Evolutionary conservation across 2,888 invertebrate species (phyloP).

Genomic region (Agonum fuliginosum): DNA sequence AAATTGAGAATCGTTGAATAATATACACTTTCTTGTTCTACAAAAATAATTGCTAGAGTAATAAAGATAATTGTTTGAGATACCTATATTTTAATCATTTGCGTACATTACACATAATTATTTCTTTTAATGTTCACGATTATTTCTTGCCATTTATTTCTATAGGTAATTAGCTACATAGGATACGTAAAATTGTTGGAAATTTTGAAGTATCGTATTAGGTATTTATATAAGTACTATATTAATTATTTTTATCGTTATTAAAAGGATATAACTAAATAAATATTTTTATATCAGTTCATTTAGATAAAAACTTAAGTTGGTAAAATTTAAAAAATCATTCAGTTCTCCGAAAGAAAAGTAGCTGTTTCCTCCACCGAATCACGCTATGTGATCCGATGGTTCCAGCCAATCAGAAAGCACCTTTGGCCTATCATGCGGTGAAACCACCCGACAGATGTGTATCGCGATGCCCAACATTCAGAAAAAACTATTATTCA

Average conservation of each 20-base stretch:
- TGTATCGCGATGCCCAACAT: not conserved
- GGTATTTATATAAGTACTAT: no score
- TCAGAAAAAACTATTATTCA: not conserved
- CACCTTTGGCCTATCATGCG: not conserved
- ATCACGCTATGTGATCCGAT: conserved; percentile 55
- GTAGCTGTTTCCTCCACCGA: not conserved
- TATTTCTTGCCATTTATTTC: not conserved
- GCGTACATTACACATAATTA: no score
- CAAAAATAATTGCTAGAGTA: not conserved
- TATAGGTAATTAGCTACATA: not conserved
- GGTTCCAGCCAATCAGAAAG: conserved; percentile 30
- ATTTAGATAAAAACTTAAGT: no score
- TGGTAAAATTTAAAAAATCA: no score
- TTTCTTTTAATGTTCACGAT: not conserved
- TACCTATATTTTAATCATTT: not conserved
- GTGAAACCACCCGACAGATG: not conserved
- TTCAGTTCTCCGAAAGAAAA: no score
- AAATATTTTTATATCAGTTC: no score
- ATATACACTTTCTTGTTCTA: no score
- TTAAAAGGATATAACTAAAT: no score
- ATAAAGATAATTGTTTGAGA: not conserved
- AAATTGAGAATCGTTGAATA: no score
- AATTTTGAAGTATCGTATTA: no score
- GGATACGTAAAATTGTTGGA: no score
- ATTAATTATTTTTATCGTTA: no score